Base-by-base conservation (phyloP, 1,140 invertebrate species). In the Ceratitis capitata region DNA sequence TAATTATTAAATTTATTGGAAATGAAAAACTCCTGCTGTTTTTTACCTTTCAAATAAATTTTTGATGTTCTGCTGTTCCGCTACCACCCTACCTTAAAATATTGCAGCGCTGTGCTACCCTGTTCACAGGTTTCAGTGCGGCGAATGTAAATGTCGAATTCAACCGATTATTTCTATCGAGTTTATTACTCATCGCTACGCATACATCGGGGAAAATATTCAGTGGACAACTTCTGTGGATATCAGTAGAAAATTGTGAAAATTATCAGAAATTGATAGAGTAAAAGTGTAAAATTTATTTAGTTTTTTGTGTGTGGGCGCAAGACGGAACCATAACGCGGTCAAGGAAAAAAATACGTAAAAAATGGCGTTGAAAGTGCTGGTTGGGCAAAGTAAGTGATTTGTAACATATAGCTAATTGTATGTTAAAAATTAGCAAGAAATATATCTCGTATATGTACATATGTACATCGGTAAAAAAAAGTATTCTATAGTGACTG, bases 321-420 rank as follows among this genome's bases (percentile, higher is more conserved):
- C 39, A 78, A 78, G 69, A 42, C 39, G 69, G 69, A 45, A 78
- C 39, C 39, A 78, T 78, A 78, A 78, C 39, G 69, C 69, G 69
- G 39, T 10, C 39, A 35, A 45, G n/a, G 69, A 78, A 78, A 45
- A 78, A 78, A 45, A 42, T 19, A 12, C 35, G 69, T 58, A 49
- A 82, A 89, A 88, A 84, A 90, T 90, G 89, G 89, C 89, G 32
- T 86, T 90, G 82, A 90, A 90, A 88, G 88, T 89, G 85, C 85
- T 90, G 85, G 89, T 90, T 51, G 89, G 89, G 47, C 89, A 90
- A 87, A 90, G 88, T 89, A 87, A 89, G 88, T 89, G 47, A 61
- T 12, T n/a, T 78, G 69, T n/a, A 78, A 23, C n/a, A 53, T 45
- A 69, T 42, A 42, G 7, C 12, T 26, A 45, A 42, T n/a, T 45